Conservation (phyloP, 2,113 vertebrate species). For the Marmota monax region DNA sequence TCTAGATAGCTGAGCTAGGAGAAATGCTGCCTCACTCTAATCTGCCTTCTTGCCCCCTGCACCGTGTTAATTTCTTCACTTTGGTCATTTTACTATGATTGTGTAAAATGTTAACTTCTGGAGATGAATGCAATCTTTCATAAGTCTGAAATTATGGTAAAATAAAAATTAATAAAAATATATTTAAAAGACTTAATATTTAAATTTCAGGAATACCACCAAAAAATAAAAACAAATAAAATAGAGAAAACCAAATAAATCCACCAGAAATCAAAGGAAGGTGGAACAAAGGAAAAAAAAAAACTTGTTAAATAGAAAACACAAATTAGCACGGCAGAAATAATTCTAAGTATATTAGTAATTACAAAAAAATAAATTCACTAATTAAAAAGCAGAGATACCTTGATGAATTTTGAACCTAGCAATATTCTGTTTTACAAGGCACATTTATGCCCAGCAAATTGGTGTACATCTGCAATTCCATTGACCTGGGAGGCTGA, state of each 20-base stretch:
- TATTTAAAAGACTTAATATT: neutral
- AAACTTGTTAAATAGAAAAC: neutral
- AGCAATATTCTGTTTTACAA: neutral
- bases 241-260: constrained; percentile 52
- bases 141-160: constrained; percentile 27
- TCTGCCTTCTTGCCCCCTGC: too few relatives aligned
- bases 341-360: neutral
- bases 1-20: too few relatives aligned
- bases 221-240: neutral
- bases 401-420: neutral
- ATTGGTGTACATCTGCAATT: too few relatives aligned
- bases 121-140: neutral
- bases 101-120: neutral
- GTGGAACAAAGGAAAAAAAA: neutral
- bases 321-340: constrained; percentile 13
- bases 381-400: neutral
- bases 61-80: neutral
- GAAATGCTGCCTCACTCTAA: too few relatives aligned
- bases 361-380: constrained; percentile 28
- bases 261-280: neutral
- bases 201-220: constrained; percentile 28
- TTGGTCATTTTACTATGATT: constrained; percentile 1
- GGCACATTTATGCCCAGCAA: neutral
- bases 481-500: too few relatives aligned
- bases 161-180: constrained; percentile 62